phyloP scores from a whole-genome alignment of 2,797 vertebrate genomes.

The Sphaeramia orbicularis region DNA sequence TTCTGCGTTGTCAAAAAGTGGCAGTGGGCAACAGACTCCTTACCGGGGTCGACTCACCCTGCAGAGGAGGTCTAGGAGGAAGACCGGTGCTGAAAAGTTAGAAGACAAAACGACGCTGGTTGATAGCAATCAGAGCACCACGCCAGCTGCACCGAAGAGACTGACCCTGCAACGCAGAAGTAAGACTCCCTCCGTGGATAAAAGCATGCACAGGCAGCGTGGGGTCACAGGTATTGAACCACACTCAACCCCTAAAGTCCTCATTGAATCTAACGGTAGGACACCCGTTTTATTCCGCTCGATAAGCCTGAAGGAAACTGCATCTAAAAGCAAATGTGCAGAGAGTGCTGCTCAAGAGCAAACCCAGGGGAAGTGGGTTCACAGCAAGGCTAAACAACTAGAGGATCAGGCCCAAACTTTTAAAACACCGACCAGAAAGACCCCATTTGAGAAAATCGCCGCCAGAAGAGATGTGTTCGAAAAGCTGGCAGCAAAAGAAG shows the following conservation, averaged over 20 bases:
- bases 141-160: constrained; percentile 70
- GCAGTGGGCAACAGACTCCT: constrained; percentile 48
- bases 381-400: constrained; percentile 21
- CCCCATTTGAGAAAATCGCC: constrained; percentile 72
- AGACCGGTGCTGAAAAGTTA: constrained; percentile 53
- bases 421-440: constrained; percentile 73
- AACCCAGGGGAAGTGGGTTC: not conserved
- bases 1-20: constrained; percentile 79
- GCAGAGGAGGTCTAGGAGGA: constrained; percentile 85
- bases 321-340: constrained; percentile 39
- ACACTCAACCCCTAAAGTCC: constrained; percentile 45
- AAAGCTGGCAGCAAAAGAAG: constrained; percentile 72
- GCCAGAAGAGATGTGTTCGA: constrained; percentile 76
- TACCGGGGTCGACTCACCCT: constrained; percentile 79
- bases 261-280: constrained; percentile 56
- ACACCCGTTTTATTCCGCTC: constrained; percentile 47
- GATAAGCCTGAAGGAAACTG: constrained; percentile 53
- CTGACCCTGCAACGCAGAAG: constrained; percentile 82
- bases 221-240: constrained; percentile 5
- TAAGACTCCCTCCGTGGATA: constrained; percentile 76
- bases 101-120: constrained; percentile 62
- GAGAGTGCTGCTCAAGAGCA: constrained; percentile 21
- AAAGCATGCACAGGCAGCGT: constrained; percentile 29
- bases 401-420: constrained; percentile 48
- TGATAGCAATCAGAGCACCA: constrained; percentile 62